Evolutionary conservation across 1,140 invertebrate species (phyloP).

Genomic region (Ceratina calcarata): DNA sequence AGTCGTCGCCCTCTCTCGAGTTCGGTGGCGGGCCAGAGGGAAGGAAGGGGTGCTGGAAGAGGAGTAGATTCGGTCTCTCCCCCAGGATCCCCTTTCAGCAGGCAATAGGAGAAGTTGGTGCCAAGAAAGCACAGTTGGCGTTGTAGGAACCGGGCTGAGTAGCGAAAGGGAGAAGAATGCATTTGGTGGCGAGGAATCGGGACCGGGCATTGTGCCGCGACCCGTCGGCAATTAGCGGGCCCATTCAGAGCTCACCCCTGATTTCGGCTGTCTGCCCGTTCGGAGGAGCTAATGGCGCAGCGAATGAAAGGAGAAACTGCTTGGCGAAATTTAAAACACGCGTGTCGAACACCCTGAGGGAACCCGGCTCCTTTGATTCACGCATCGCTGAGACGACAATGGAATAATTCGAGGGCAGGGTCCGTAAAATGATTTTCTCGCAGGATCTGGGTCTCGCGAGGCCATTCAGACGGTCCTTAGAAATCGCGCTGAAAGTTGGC

Average conservation of each 20-base stretch:
- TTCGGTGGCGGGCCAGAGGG: background rate
- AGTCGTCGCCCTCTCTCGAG: background rate
- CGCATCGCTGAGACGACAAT: slow-evolving; percentile 13
- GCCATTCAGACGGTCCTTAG: slow-evolving; percentile 8
- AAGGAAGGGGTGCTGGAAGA: background rate
- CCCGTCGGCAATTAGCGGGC: slow-evolving; percentile 65
- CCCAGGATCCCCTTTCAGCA: slow-evolving; percentile 16
- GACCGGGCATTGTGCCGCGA: slow-evolving; percentile 62
- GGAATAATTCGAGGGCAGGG: background rate
- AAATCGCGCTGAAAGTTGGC: slow-evolving; percentile 17
- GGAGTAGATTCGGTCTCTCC: background rate
- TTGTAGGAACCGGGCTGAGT: slow-evolving; percentile 37
- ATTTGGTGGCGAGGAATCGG: slow-evolving; percentile 48
- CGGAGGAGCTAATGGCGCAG: slow-evolving; percentile 32
- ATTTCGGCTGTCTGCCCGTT: slow-evolving; percentile 23
- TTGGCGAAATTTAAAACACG: slow-evolving; percentile 64
- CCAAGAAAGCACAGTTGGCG: slow-evolving; percentile 52
- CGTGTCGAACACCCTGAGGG: slow-evolving; percentile 9
- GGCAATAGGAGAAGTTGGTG: slow-evolving; percentile 46
- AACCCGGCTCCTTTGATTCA: slow-evolving; percentile 18
- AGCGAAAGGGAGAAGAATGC: slow-evolving; percentile 61
- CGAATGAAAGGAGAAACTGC: slow-evolving; percentile 21
- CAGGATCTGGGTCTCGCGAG: background rate
- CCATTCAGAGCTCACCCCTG: slow-evolving; percentile 55
- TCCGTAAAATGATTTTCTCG: slow-evolving; percentile 17